A percentile compares a stretch with the other conserved stretches of the same genome.
phyloP scores from a whole-genome alignment of 92 coral and sea anemone genomes.

The Galaxea fascicularis region DNA sequence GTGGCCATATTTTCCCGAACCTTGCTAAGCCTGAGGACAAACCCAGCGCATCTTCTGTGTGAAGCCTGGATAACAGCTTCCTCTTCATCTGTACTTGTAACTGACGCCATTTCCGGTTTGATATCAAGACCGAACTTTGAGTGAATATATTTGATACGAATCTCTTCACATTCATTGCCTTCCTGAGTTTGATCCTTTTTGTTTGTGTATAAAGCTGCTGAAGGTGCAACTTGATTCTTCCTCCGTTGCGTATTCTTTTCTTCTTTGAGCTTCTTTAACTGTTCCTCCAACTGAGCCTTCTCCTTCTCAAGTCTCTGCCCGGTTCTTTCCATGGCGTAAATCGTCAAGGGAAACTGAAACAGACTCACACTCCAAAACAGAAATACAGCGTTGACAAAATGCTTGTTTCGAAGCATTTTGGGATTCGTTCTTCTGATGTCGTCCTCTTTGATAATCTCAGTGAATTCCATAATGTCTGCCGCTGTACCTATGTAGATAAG shows the following conservation, averaged over 20 bases:
- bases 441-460: constrained; percentile 89
- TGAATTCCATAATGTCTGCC: constrained; percentile 96
- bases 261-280: constrained; percentile 71
- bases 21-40: constrained; percentile 31
- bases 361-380: constrained; percentile 94
- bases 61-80: constrained; percentile 28
- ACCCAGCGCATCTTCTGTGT: constrained; percentile 12
- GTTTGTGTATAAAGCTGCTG: constrained; percentile 82
- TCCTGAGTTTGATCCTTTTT: constrained; percentile 54
- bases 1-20: constrained; percentile 34
- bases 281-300: constrained; percentile 82
- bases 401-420: constrained; percentile 75
- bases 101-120: constrained; percentile 66
- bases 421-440: constrained; percentile 78
- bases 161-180: constrained; percentile 36
- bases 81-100: constrained; percentile 59
- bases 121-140: constrained; percentile 82
- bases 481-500: constrained; percentile 94
- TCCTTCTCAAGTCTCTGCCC: constrained; percentile 90
- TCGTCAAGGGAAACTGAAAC: constrained; percentile 86
- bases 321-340: constrained; percentile 85
- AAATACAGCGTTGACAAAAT: constrained; percentile 83
- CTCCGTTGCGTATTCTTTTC: constrained; percentile 63
- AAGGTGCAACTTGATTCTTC: constrained; percentile 84
- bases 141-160: constrained; percentile 75